phyloP scores from a whole-genome alignment of 2,888 invertebrate species.

The Zaprionus lineosus region DNA sequence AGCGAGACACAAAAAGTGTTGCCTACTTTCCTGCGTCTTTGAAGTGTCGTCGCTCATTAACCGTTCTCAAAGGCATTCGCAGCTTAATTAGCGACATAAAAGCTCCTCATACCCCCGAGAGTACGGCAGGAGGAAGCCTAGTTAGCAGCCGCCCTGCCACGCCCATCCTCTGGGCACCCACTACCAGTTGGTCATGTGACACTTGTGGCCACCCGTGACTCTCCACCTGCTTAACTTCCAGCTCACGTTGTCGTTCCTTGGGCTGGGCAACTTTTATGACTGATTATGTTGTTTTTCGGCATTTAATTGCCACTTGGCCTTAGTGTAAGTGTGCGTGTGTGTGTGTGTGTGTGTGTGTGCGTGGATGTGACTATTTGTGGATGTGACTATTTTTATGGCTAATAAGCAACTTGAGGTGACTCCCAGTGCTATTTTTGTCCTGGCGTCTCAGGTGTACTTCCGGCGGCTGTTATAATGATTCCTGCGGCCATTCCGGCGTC shows the following conservation, averaged over 20 bases:
- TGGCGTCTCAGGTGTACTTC: conserved; percentile 57
- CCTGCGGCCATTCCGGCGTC: too few relatives aligned
- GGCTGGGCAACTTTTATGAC: conserved; percentile 57
- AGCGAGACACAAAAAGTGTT: conserved; percentile 35
- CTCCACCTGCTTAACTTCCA: conserved; percentile 48
- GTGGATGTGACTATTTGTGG: conserved; percentile 64
- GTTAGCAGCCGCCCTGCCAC: conserved; percentile 26
- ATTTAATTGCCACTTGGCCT: conserved; percentile 70
- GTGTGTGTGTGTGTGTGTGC: too few relatives aligned
- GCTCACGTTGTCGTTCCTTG: conserved; percentile 54
- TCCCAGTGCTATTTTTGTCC: conserved; percentile 33
- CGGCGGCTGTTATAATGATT: conserved; percentile 9
- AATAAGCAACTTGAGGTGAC: conserved; percentile 63
- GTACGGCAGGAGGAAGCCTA: conserved; percentile 11
- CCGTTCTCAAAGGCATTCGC: conserved; percentile 21
- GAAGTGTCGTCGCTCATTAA: conserved; percentile 45
- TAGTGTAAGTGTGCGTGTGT: too few relatives aligned
- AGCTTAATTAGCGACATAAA: conserved; percentile 69
- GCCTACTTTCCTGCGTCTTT: conserved; percentile 28
- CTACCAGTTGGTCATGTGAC: conserved; percentile 60
- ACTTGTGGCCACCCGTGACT: conserved; percentile 37
- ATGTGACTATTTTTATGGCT: conserved; percentile 74
- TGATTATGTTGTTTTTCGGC: conserved; percentile 73
- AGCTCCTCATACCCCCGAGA: conserved; percentile 11
- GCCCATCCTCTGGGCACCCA: conserved; percentile 7